Conservation (phyloP, 2,113 vertebrate species). For the Trichechus manatus region DNA sequence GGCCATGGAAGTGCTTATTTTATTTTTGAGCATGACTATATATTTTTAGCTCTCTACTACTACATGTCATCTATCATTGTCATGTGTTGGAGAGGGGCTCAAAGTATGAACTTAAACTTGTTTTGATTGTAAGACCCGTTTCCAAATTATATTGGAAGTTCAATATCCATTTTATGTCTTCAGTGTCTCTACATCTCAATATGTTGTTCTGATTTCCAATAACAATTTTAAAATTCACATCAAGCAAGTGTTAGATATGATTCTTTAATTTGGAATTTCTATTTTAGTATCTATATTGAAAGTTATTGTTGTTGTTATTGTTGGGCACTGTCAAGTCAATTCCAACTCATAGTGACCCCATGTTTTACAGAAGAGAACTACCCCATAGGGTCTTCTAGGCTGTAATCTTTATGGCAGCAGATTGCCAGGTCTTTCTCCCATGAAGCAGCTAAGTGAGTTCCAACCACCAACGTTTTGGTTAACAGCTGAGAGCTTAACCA, state of each 20-base stretch:
- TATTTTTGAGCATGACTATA: background rate
- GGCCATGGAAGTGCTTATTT: background rate
- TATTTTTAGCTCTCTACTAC: background rate
- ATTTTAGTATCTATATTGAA: background rate
- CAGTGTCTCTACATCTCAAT: background rate
- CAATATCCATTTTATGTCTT: background rate
- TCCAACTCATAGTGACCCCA: background rate
- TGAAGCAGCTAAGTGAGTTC: background rate
- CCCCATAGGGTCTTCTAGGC: background rate
- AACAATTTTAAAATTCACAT: constrained; percentile 20
- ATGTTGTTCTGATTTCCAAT: background rate
- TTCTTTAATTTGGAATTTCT: constrained; percentile 53
- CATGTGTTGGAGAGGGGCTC: background rate
- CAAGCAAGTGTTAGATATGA: background rate
- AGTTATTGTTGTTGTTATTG: background rate
- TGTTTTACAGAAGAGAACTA: background rate
- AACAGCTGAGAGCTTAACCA: background rate
- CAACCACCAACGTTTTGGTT: background rate
- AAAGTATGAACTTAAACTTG: background rate
- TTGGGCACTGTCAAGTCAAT: background rate
- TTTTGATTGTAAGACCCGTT: background rate
- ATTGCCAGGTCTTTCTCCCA: background rate
- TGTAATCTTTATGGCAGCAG: background rate
- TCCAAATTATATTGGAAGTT: constrained; percentile 18
- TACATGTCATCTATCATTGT: background rate